Percentiles rank a stretch among this genome's conserved stretches.
Evolutionary conservation across 1,140 invertebrate species (phyloP).

Genomic region (Fopius arisanus): DNA sequence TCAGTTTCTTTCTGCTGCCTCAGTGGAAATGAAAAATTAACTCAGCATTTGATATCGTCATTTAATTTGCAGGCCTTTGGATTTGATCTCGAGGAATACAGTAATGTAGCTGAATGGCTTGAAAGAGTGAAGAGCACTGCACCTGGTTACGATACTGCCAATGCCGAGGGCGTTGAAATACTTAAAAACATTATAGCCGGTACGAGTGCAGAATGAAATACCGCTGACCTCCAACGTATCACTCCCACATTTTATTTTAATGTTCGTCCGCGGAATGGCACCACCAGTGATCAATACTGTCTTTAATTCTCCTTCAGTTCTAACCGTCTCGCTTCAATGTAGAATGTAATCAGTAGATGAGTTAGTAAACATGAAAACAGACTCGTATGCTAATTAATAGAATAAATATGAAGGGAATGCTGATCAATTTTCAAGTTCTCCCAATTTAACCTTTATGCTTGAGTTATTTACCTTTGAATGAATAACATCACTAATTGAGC

Average conservation of each 20-base stretch:
- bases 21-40: slow-evolving; percentile 30
- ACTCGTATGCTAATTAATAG: neutral
- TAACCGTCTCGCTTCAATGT: neutral
- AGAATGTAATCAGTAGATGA: neutral
- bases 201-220: slow-evolving; percentile 22
- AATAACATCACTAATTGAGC: slow-evolving; percentile 2
- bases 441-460: neutral
- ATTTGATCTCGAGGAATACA: slow-evolving; percentile 73
- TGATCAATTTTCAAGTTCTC: neutral
- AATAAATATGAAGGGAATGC: neutral
- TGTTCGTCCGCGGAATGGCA: neutral
- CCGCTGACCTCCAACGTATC: slow-evolving; percentile 6
- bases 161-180: slow-evolving; percentile 64
- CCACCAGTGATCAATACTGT: neutral
- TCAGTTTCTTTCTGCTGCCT: neutral
- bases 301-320: neutral
- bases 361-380: neutral
- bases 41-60: slow-evolving; percentile 41
- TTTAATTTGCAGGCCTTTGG: slow-evolving; percentile 67
- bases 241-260: neutral
- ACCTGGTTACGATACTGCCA: slow-evolving; percentile 77
- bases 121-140: slow-evolving; percentile 73
- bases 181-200: slow-evolving; percentile 40
- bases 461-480: neutral
- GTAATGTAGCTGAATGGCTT: slow-evolving; percentile 76